Percentiles rank a stretch among this genome's conserved stretches.
Evolutionary conservation across 1,140 invertebrate genomes (phyloP).

Genomic region (Drosophila willistoni): DNA sequence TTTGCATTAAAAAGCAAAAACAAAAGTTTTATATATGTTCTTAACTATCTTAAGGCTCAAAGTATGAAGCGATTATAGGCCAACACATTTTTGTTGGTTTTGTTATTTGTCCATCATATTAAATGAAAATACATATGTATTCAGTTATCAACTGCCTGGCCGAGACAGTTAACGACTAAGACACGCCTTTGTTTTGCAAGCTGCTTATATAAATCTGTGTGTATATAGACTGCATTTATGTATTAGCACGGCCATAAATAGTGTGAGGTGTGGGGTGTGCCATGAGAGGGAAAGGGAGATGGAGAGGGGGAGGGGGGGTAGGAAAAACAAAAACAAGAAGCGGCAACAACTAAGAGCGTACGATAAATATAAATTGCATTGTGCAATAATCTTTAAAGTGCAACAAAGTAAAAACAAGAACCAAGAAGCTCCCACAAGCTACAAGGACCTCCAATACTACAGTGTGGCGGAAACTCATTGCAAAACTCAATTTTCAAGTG

Average conservation of each 20-base stretch:
- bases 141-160: slow-evolving; percentile 29
- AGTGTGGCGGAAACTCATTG: no score
- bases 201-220: slow-evolving; percentile 8
- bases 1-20: no score
- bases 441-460: slow-evolving; percentile 16
- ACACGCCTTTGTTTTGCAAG: slow-evolving; percentile 34
- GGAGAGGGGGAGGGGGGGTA: no score
- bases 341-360: slow-evolving; percentile 72
- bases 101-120: not conserved
- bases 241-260: slow-evolving; percentile 65
- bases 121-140: not conserved
- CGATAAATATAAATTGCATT: slow-evolving; percentile 80
- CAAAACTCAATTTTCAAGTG: no score
- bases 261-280: not conserved
- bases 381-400: slow-evolving; percentile 79
- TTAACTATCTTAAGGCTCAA: no score
- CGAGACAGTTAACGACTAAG: slow-evolving; percentile 15
- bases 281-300: no score
- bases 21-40: no score
- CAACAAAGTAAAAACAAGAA: slow-evolving; percentile 69
- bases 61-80: not conserved
- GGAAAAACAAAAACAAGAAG: slow-evolving; percentile 67
- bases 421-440: slow-evolving; percentile 28
- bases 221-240: slow-evolving; percentile 28
- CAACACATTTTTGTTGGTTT: not conserved